Evolutionary conservation across 1,140 invertebrate species (phyloP).

Genomic region (Drosophila dunni): DNA sequence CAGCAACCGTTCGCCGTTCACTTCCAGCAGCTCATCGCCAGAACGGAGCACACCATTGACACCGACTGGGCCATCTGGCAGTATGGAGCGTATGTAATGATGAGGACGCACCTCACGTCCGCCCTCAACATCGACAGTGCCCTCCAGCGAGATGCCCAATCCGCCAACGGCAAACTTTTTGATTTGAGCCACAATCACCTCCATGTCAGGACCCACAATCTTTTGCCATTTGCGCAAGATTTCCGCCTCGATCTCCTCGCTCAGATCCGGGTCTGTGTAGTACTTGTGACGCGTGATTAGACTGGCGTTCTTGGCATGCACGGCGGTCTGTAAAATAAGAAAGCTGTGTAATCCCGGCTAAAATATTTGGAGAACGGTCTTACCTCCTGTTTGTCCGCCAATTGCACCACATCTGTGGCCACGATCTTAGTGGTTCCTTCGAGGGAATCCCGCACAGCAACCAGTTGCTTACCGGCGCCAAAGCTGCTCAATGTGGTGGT

Average conservation of each 20-base stretch:
- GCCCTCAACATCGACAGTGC: slow-evolving; percentile 97
- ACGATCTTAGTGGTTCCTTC: slow-evolving; percentile 74
- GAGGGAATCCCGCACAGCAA: slow-evolving; percentile 70
- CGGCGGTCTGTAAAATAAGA: slow-evolving; percentile 35
- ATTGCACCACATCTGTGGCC: slow-evolving; percentile 64
- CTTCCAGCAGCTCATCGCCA: slow-evolving; percentile 96
- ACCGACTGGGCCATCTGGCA: slow-evolving; percentile 97
- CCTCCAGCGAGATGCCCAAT: slow-evolving; percentile 97
- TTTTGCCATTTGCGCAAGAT: slow-evolving; percentile 94
- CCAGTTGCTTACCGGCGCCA: slow-evolving; percentile 73
- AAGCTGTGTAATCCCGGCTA: too few species aligned
- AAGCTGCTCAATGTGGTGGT: slow-evolving; percentile 72
- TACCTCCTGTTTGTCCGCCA: slow-evolving; percentile 69
- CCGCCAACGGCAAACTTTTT: slow-evolving; percentile 95
- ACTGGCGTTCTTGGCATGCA: slow-evolving; percentile 67
- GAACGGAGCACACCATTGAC: slow-evolving; percentile 92
- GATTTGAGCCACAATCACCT: slow-evolving; percentile 94
- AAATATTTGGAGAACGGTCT: not conserved
- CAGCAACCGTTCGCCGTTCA: slow-evolving; percentile 97
- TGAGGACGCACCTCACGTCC: slow-evolving; percentile 95
- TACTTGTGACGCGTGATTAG: slow-evolving; percentile 80
- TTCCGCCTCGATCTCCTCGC: slow-evolving; percentile 90
- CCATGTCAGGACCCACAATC: slow-evolving; percentile 90
- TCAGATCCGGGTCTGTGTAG: slow-evolving; percentile 85
- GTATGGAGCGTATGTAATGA: slow-evolving; percentile 96